Base-by-base conservation (phyloP, 2,797 vertebrate genomes). In the Yasuhikotakia modesta region DNA sequence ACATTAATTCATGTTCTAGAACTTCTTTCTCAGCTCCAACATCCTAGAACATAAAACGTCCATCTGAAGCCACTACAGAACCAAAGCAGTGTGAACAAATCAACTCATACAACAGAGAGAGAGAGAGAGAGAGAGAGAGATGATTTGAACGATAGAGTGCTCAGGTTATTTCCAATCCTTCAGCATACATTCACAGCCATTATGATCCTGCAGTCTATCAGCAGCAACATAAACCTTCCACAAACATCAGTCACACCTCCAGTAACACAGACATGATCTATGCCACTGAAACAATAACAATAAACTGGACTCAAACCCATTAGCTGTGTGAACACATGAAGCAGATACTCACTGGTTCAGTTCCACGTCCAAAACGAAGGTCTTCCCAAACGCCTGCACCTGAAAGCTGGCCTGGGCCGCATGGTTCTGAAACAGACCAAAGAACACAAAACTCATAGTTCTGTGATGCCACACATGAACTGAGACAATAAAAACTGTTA, bases 331-430 rank as follows among this genome's bases (percentile, higher is more conserved):
- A 57, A 6, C 17, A 19, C 43, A 71, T 39, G 6, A 55, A 67
- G 3, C 52, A 57, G 16, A 85, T 88, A 98, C 97, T 98, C 88
- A 99, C 97, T 98, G 97, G 84, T 99, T 99, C 81, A 99, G 90
- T 6, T 89, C 90, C 85, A 98, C 93, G 50, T 99, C 97, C 67
- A 99, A 89, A 88, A 96, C 89, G 86, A 98, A 98, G 4, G 93
- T 94, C 55, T 91, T 91, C 72, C 95, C 95, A 79, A 99, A 99
- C 61, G 94, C 96, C 3, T 96, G 94, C 1, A 99, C 93, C 86
- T 96, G 96, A 90, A 99, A 99, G 91, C 94, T 97, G 53, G 96
- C 95, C 85, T 94, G 94, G 83, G 95, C 94, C 88, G 98, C 89
- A 2, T 99, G 97, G 64, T 95, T 94, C 97, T 99, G 90, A 91